Percentiles rank a stretch among this genome's conserved stretches.
Conservation (phyloP, 2,113 vertebrate species). For the Microcebus ravelobensis region DNA sequence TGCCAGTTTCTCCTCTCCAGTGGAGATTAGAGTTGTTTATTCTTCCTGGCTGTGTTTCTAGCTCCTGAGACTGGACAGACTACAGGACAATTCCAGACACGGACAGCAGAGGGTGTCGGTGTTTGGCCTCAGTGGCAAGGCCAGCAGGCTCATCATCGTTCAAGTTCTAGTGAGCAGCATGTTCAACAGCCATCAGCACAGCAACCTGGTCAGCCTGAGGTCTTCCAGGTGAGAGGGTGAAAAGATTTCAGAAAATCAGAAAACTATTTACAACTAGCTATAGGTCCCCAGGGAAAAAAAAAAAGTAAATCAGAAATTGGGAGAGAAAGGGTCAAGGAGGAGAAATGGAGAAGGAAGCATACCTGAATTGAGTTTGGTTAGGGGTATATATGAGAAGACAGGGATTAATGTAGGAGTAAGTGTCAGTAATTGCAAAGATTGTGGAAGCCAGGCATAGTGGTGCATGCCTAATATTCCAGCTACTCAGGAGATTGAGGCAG, state of each 20-base stretch:
- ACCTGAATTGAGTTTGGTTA: not conserved
- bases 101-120: constrained; percentile 88
- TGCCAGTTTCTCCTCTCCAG: constrained; percentile 4
- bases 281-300: too few relatives aligned
- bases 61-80: constrained; percentile 84
- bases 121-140: constrained; percentile 96
- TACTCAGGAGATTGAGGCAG: not conserved
- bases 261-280: too few relatives aligned
- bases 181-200: constrained; percentile 85
- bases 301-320: not conserved
- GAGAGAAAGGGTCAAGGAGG: not conserved
- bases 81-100: constrained; percentile 87
- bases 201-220: constrained; percentile 92
- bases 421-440: not conserved
- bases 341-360: not conserved
- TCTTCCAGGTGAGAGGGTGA: constrained; percentile 88
- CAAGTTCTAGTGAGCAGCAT: constrained; percentile 85
- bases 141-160: constrained; percentile 87
- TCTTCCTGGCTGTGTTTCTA: constrained; percentile 36
- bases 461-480: not conserved
- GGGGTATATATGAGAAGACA: not conserved
- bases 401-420: not conserved
- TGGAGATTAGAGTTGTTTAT: not conserved
- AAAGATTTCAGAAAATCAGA: not conserved
- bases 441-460: not conserved